Evolutionary conservation across 2,888 invertebrate genomes (phyloP).

Genomic region (Dolomedes plantarius): DNA sequence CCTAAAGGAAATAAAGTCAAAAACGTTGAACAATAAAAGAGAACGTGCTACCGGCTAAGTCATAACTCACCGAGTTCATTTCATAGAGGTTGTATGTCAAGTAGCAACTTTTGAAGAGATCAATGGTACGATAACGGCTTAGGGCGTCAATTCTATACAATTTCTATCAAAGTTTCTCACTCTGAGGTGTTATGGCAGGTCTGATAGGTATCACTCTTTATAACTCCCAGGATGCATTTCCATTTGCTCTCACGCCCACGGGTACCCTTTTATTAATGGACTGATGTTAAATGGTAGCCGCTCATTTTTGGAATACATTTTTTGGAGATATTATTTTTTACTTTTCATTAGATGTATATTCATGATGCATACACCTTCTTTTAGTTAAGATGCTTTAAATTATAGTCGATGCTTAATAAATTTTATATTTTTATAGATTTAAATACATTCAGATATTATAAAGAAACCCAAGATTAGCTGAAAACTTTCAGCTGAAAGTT

Average conservation of each 20-base stretch:
- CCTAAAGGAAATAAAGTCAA: not conserved
- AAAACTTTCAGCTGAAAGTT: too few species aligned
- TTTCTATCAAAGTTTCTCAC: not conserved
- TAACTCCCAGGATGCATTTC: not conserved
- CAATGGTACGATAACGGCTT: not conserved
- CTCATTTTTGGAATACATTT: not conserved
- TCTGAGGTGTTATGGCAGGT: not conserved
- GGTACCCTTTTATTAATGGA: not conserved
- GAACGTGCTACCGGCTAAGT: not conserved
- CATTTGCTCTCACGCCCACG: not conserved
- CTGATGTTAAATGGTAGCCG: not conserved
- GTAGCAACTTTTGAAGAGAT: not conserved
- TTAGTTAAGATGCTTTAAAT: too few species aligned
- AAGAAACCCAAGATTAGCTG: too few species aligned
- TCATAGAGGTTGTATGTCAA: not conserved
- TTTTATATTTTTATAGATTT: too few species aligned
- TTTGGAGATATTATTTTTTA: too few species aligned
- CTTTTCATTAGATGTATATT: too few species aligned
- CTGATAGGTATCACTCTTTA: not conserved
- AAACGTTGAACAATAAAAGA: not conserved
- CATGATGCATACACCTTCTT: too few species aligned
- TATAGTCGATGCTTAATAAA: too few species aligned
- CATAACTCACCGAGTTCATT: not conserved
- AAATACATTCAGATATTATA: too few species aligned
- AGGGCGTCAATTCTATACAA: not conserved